Base-by-base conservation (phyloP, 2,888 invertebrate genomes). In the Spodoptera picta region DNA sequence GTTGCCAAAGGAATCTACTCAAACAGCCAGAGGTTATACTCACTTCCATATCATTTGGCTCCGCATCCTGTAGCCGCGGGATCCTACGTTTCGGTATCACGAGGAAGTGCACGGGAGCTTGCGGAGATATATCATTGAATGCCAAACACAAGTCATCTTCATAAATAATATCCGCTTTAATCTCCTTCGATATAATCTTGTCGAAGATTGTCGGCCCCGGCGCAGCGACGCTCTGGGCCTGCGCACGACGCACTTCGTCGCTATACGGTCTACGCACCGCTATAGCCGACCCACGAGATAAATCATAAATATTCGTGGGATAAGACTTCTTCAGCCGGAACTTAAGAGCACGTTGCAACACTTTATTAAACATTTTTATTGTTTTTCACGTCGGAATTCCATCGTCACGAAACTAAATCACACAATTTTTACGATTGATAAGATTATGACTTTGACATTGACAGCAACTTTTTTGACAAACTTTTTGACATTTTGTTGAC, bases 91-190 rank as follows among this genome's bases (percentile, higher is more conserved):
- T 97, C 0, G 98, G 98, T 72, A 98, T 97, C 5, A 98, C 97
- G 6, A 98, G 93, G 84, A 98, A 98, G 89, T 98, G 98, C 0
- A 96, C 95, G 0, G 98, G 98, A 0, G 98, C 98, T 86, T 98
- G 97, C 0, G 98, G 97, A 45, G 95, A 92, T 4, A 97, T 91
- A 88, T 98, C 98, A 79, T 97, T 96, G 88, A 98, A 98, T 1
- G 97, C 98, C 53, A 98, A 87, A 85, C 97, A 97, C 83, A 96
- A 87, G 1, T 98, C 97, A 91, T 98, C 98, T 87, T 98, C 98
- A 86, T 96, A 97, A 73, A 98, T 96, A 53, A 98, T 96, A 80
- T 97, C 97, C 0, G 98, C 97, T 65, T 97, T 97, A 58, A 98
- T 96, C 88, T 97, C 96, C 82, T 96, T 97, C 0, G 96, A 95